phyloP scores from a whole-genome alignment of 2,888 invertebrate genomes.

The Nasonovia ribisnigri region DNA sequence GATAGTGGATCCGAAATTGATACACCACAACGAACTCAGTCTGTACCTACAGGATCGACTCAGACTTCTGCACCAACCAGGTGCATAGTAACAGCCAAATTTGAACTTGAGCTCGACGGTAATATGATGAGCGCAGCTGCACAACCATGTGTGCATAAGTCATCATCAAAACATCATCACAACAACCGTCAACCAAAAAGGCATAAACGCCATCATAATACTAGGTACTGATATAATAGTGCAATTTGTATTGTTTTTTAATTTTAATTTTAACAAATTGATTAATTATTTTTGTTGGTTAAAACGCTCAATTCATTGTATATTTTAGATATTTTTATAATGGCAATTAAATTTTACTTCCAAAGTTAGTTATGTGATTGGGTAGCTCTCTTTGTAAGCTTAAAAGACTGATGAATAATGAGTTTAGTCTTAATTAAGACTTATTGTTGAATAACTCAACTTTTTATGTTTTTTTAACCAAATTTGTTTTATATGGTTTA shows the following conservation, averaged over 20 bases:
- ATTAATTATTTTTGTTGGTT: conserved; percentile 41
- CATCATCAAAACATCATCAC: conserved; percentile 41
- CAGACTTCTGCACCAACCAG: conserved; percentile 42
- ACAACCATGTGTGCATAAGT: conserved; percentile 52
- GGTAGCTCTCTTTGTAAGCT: conserved; percentile 63
- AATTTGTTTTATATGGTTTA: conserved; percentile 45
- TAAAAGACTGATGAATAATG: conserved; percentile 60
- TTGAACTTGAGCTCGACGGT: conserved; percentile 51
- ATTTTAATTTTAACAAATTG: conserved; percentile 56
- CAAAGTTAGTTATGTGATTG: conserved; percentile 54
- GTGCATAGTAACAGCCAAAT: conserved; percentile 52
- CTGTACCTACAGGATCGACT: conserved; percentile 11
- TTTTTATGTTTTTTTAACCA: conserved; percentile 44
- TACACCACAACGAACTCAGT: conserved; percentile 20
- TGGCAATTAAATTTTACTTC: conserved; percentile 35
- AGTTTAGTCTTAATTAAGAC: conserved; percentile 60
- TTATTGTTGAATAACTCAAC: conserved; percentile 50
- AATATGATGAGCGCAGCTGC: conserved; percentile 52
- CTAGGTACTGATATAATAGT: conserved; percentile 56
- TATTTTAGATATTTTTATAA: conserved; percentile 53
- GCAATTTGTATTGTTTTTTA: conserved; percentile 58
- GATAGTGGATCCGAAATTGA: conserved; percentile 53
- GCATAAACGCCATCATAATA: conserved; percentile 56
- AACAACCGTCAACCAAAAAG: conserved; percentile 57
- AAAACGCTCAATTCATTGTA: conserved; percentile 57